Conservation (phyloP, 1,140 invertebrate genomes). For the Pseudomyrmex sp. region DNA sequence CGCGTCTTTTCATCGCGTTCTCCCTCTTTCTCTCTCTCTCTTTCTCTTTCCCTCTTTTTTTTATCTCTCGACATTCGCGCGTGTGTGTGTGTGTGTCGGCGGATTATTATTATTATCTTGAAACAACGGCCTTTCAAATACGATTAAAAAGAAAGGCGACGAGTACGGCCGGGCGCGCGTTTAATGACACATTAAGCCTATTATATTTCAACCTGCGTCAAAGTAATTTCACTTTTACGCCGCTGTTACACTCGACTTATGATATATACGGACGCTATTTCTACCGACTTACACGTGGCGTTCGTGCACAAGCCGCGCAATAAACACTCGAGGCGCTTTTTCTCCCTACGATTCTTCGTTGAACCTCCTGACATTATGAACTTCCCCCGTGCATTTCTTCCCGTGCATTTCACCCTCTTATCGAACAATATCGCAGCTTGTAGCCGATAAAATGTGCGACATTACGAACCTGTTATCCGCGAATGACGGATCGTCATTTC, state of each 20-base stretch:
- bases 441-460: neutral
- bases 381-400: neutral
- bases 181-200: slow-evolving; percentile 38
- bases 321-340: slow-evolving; percentile 37
- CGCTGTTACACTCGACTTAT: slow-evolving; percentile 31
- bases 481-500: slow-evolving; percentile 13
- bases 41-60: too few species aligned
- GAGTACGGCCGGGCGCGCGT: neutral
- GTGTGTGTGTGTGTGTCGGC: too few species aligned
- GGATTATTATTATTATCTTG: neutral
- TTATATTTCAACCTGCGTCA: slow-evolving; percentile 28
- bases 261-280: slow-evolving; percentile 23
- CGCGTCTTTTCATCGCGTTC: neutral
- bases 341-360: slow-evolving; percentile 19
- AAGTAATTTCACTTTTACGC: slow-evolving; percentile 36
- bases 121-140: neutral
- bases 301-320: slow-evolving; percentile 7
- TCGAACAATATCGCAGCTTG: neutral
- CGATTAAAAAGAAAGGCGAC: slow-evolving; percentile 5
- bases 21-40: too few species aligned
- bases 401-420: neutral
- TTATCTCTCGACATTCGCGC: too few species aligned
- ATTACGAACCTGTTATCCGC: slow-evolving; percentile 18
- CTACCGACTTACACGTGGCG: slow-evolving; percentile 26
- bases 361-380: slow-evolving; percentile 34